Conservation (phyloP, 2,113 vertebrate genomes). For the Prochilodus magdalenae region DNA sequence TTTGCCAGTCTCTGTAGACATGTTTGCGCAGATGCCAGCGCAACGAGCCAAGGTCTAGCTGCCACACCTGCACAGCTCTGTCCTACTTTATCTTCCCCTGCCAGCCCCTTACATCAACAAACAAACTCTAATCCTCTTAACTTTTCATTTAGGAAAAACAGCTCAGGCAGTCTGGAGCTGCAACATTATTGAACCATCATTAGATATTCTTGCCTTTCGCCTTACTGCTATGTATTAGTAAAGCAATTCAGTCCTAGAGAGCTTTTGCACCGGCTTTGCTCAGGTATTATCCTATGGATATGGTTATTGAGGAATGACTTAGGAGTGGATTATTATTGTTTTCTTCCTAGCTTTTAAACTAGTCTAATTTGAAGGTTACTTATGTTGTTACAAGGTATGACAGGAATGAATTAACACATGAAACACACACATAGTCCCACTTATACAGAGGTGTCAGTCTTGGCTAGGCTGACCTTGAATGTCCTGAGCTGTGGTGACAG, state of each 20-base stretch:
- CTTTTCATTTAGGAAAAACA: slow-evolving; percentile 44
- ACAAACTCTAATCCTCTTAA: slow-evolving; percentile 52
- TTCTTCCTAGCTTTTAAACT: slow-evolving; percentile 14
- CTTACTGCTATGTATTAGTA: slow-evolving; percentile 1
- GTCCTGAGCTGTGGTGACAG: slow-evolving; percentile 32
- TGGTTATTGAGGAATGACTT: slow-evolving; percentile 11
- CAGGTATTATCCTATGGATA: slow-evolving; percentile 3
- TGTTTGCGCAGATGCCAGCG: slow-evolving; percentile 26
- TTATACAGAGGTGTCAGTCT: slow-evolving; percentile 36
- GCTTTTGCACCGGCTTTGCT: slow-evolving; percentile 10
- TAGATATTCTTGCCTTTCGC: slow-evolving; percentile 13
- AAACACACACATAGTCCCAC: background rate
- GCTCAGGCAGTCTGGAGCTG: slow-evolving; percentile 11
- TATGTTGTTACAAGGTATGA: slow-evolving; percentile 25
- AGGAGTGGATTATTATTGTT: slow-evolving; percentile 12
- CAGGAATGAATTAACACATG: slow-evolving; percentile 32
- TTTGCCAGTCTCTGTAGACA: background rate
- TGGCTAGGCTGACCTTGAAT: slow-evolving; percentile 33
- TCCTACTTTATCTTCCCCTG: slow-evolving; percentile 32
- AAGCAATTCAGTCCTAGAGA: background rate
- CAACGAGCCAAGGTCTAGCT: slow-evolving; percentile 5
- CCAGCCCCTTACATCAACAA: slow-evolving; percentile 43
- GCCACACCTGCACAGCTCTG: slow-evolving; percentile 30
- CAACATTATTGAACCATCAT: slow-evolving; percentile 21
- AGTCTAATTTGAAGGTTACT: slow-evolving; percentile 34